Evolutionary conservation across 2,888 invertebrate species (phyloP).

Genomic region (Cryptocheilus praepositus): DNA sequence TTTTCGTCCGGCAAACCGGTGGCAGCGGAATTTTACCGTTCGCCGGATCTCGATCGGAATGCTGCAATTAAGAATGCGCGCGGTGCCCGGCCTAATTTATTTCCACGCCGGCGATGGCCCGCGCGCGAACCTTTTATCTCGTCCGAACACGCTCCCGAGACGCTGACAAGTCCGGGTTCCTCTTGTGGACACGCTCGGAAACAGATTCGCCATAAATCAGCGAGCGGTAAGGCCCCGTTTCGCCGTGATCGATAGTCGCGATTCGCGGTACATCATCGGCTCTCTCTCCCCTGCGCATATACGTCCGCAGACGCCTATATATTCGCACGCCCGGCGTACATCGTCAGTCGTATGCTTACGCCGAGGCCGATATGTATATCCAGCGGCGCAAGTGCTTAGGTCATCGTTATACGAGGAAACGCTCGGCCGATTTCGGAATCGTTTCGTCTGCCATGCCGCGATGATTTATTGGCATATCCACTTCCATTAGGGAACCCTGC

Average conservation of each 20-base stretch:
- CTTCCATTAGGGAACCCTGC: slow-evolving; percentile 12
- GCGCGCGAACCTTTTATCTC: slow-evolving; percentile 34
- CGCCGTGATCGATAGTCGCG: slow-evolving; percentile 26
- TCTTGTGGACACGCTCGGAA: slow-evolving; percentile 13
- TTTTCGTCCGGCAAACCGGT: too few relatives aligned
- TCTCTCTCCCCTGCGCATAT: background rate
- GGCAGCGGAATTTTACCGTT: too few relatives aligned
- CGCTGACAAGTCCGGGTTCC: slow-evolving; percentile 2
- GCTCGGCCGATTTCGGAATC: slow-evolving; percentile 2
- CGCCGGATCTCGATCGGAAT: too few relatives aligned
- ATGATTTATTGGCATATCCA: slow-evolving; percentile 27
- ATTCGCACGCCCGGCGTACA: background rate
- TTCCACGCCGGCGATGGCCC: slow-evolving; percentile 16
- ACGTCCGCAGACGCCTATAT: background rate
- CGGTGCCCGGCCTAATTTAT: slow-evolving; percentile 13
- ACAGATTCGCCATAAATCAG: slow-evolving; percentile 21
- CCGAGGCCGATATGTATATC: slow-evolving; percentile 10
- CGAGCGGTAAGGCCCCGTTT: slow-evolving; percentile 20
- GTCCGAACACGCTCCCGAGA: slow-evolving; percentile 23
- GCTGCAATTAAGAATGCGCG: slow-evolving; percentile 1
- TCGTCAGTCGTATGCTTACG: background rate
- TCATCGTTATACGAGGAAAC: slow-evolving; percentile 27
- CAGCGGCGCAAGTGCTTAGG: slow-evolving; percentile 27
- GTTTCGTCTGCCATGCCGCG: slow-evolving; percentile 12
- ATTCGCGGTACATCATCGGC: slow-evolving; percentile 26